phyloP scores from a whole-genome alignment of 2,888 invertebrate species.

The Rhagophthalmus giganteus region DNA sequence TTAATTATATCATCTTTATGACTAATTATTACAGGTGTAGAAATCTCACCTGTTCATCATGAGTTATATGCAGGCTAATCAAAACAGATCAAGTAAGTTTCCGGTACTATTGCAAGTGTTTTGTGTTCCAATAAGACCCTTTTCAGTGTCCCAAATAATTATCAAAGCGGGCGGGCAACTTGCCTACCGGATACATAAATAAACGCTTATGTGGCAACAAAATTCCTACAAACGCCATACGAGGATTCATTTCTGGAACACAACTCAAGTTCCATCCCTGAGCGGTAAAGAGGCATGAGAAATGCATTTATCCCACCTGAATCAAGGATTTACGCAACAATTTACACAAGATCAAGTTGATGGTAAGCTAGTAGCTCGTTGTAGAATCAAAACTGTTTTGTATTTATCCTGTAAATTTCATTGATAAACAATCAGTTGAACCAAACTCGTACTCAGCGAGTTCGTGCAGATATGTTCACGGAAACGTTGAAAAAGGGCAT shows the following conservation, averaged over 20 bases:
- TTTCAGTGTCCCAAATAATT: constrained; percentile 83
- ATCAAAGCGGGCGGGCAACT: constrained; percentile 74
- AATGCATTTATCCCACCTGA: constrained; percentile 88
- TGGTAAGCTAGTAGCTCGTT: constrained; percentile 66
- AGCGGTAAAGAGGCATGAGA: constrained; percentile 94
- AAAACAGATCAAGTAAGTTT: constrained; percentile 81
- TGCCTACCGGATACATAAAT: constrained; percentile 84
- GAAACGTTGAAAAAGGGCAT: constrained; percentile 97
- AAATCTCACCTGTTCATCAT: constrained; percentile 67
- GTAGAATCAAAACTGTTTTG: neutral
- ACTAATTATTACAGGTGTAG: constrained; percentile 44
- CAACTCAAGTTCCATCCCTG: constrained; percentile 91
- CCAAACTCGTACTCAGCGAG: constrained; percentile 94
- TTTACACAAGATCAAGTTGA: constrained; percentile 96
- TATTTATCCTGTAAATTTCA: constrained; percentile 46
- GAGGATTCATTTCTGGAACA: constrained; percentile 93
- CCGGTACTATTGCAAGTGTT: neutral
- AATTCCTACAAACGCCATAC: constrained; percentile 92
- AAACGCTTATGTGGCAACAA: constrained; percentile 95
- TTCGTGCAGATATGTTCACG: constrained; percentile 98
- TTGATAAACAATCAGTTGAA: constrained; percentile 96
- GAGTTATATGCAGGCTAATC: constrained; percentile 83
- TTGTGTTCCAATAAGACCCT: neutral
- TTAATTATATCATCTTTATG: too few species aligned
- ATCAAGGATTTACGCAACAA: constrained; percentile 86